Evolutionary conservation across 2,113 vertebrate species (phyloP).

Genomic region (Ptyas mucosa): DNA sequence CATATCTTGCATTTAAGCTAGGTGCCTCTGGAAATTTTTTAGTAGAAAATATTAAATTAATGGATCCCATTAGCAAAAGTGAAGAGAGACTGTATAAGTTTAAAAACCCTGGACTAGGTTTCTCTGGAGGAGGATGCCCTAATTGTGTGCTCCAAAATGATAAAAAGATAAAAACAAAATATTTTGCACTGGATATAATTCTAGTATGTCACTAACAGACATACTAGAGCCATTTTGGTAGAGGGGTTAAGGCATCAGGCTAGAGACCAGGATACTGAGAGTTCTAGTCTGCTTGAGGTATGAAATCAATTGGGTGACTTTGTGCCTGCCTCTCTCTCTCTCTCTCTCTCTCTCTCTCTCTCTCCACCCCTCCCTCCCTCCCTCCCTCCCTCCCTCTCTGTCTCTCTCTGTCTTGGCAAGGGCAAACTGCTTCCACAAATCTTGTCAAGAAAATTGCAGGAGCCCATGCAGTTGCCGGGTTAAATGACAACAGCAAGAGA

Average conservation of each 20-base stretch:
- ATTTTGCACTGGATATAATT: background rate
- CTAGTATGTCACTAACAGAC: background rate
- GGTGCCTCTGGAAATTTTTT: slow-evolving; percentile 30
- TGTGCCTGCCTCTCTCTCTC: background rate
- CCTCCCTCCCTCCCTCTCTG: background rate
- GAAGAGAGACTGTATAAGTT: background rate
- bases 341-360: no score
- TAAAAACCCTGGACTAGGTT: background rate
- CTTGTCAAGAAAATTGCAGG: background rate
- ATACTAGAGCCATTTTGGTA: background rate
- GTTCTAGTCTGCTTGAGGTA: background rate
- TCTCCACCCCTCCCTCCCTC: background rate
- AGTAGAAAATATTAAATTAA: slow-evolving; percentile 24
- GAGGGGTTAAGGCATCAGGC: background rate
- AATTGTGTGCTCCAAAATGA: background rate
- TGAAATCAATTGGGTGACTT: background rate
- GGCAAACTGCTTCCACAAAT: background rate
- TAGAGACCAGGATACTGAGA: background rate
- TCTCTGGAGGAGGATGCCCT: background rate
- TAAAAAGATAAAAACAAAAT: background rate
- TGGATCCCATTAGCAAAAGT: slow-evolving; percentile 21
- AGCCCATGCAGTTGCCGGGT: background rate
- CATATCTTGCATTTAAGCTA: slow-evolving; percentile 32
- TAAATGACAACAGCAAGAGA: background rate
- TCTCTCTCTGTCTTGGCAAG: no score